phyloP scores from a whole-genome alignment of 1,140 invertebrate species.

The Aricia agestis region DNA sequence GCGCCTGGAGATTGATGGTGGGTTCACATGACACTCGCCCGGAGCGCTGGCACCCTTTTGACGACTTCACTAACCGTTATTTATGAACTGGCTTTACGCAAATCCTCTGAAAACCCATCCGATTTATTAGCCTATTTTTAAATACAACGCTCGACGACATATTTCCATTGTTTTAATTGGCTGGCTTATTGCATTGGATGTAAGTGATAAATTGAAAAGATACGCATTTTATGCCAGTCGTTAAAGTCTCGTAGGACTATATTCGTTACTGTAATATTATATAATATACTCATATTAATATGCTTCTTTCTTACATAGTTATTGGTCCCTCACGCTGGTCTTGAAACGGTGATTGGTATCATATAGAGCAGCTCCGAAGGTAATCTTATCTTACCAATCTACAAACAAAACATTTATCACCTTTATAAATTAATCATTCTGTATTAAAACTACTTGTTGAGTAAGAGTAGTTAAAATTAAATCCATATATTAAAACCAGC shows the following conservation, averaged over 20 bases:
- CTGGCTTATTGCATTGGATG: not conserved
- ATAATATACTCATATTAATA: too few species aligned
- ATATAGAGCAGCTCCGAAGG: too few species aligned
- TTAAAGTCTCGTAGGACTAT: too few species aligned
- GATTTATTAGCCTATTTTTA: constrained; percentile 48
- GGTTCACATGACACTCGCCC: constrained; percentile 68
- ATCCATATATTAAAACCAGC: not conserved
- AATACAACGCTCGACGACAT: constrained; percentile 30
- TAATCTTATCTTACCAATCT: too few species aligned
- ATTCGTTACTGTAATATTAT: too few species aligned
- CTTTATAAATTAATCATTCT: too few species aligned
- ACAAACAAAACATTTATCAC: too few species aligned
- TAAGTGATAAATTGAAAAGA: not conserved
- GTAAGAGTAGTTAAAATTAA: not conserved
- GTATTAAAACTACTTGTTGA: not conserved
- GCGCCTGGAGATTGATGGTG: constrained; percentile 62
- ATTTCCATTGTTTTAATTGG: constrained; percentile 13
- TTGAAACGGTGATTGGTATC: too few species aligned
- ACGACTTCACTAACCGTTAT: constrained; percentile 71
- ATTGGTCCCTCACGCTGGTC: too few species aligned
- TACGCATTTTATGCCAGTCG: not conserved
- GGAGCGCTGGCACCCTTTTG: constrained; percentile 62
- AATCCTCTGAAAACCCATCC: constrained; percentile 48
- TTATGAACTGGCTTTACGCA: constrained; percentile 55
- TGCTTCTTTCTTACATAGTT: too few species aligned